Evolutionary conservation across 2,113 vertebrate species (phyloP).

Genomic region (Diadophis punctatus): DNA sequence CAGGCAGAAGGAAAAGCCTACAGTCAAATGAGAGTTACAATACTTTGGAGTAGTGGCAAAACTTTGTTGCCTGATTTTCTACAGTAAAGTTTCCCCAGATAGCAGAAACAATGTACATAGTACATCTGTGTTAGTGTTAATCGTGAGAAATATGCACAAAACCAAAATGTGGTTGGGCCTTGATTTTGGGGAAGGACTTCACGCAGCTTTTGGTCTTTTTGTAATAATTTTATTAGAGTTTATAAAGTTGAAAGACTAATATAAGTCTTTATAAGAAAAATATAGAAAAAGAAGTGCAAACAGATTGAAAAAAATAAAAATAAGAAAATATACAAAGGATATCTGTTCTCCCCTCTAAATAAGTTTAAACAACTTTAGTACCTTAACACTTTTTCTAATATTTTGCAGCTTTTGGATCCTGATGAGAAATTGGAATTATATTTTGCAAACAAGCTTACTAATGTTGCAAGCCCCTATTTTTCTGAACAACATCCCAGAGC

Average conservation of each 20-base stretch:
- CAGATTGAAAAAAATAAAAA: not conserved
- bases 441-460: not conserved
- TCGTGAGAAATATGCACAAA: not conserved
- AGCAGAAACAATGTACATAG: not conserved
- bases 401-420: not conserved
- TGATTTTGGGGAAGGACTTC: not conserved
- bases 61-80: not conserved
- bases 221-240: not conserved
- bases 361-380: not conserved
- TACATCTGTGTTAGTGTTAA: not conserved
- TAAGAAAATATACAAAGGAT: not conserved
- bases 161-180: not conserved
- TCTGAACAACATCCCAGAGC: conserved; percentile 9
- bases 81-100: not conserved
- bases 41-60: not conserved
- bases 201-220: not conserved
- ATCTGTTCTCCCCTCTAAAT: not conserved
- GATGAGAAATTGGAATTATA: not conserved
- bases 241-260: not conserved
- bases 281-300: not conserved
- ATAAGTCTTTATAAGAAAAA: not conserved
- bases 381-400: not conserved
- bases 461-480: not conserved
- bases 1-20: not conserved
- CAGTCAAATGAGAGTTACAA: not conserved